phyloP scores from a whole-genome alignment of 2,888 invertebrate species.

The Augiades crinisus region DNA sequence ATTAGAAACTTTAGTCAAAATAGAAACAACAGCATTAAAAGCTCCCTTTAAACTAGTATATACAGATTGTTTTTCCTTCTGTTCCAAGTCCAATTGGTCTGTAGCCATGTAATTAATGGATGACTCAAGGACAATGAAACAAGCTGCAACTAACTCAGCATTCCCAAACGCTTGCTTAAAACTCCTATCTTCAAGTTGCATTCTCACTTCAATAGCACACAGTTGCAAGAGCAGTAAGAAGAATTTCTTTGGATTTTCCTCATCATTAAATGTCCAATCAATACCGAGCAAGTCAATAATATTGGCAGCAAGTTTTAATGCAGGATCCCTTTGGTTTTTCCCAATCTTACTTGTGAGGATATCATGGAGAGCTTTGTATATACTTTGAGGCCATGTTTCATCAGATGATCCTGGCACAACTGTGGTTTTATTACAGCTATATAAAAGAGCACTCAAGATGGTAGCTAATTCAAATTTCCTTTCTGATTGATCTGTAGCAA shows the following conservation, averaged over 20 bases:
- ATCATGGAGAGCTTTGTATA: slow-evolving; percentile 91
- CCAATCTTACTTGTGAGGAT: slow-evolving; percentile 93
- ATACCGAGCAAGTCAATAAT: slow-evolving; percentile 91
- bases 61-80: slow-evolving; percentile 94
- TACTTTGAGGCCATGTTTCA: slow-evolving; percentile 91
- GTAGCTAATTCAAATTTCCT: slow-evolving; percentile 94
- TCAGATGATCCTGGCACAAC: slow-evolving; percentile 84
- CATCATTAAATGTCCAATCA: slow-evolving; percentile 91
- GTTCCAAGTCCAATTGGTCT: slow-evolving; percentile 91
- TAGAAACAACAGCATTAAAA: slow-evolving; percentile 89
- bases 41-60: slow-evolving; percentile 95
- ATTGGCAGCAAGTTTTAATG: slow-evolving; percentile 90
- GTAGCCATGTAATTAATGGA: slow-evolving; percentile 90
- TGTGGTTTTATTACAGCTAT: slow-evolving; percentile 86
- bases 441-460: slow-evolving; percentile 87
- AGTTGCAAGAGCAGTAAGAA: slow-evolving; percentile 91
- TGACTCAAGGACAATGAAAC: slow-evolving; percentile 90
- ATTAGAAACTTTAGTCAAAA: slow-evolving; percentile 87
- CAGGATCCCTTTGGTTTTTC: slow-evolving; percentile 93
- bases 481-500: slow-evolving; percentile 93
- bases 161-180: slow-evolving; percentile 89
- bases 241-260: slow-evolving; percentile 90
- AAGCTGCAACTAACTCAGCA: slow-evolving; percentile 89
- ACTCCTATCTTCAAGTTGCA: slow-evolving; percentile 94
- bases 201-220: slow-evolving; percentile 95